Evolutionary conservation across 2,797 vertebrate species (phyloP).

Genomic region (Linurgus olivaceus): DNA sequence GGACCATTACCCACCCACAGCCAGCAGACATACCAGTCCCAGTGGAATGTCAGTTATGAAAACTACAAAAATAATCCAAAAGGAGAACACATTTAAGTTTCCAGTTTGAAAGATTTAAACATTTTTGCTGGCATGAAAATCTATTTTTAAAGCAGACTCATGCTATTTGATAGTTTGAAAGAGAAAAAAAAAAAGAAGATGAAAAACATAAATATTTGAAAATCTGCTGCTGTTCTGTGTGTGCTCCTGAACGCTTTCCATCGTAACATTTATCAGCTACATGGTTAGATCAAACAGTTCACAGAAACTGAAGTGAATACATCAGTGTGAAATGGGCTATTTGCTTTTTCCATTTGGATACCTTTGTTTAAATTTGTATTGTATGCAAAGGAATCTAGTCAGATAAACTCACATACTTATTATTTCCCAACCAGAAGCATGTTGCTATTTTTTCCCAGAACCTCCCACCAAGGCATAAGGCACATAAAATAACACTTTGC

Average conservation of each 20-base stretch:
- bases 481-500: neutral
- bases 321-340: neutral
- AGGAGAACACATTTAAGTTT: neutral
- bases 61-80: slow-evolving; percentile 16
- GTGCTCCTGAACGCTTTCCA: neutral
- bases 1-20: neutral
- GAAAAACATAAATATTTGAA: slow-evolving; percentile 64
- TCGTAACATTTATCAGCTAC: slow-evolving; percentile 36
- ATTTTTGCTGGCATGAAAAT: neutral
- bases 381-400: neutral
- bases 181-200: neutral
- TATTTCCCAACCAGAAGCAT: neutral
- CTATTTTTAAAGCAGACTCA: neutral
- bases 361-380: neutral
- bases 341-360: neutral
- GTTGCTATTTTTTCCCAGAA: neutral
- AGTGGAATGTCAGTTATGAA: slow-evolving; percentile 2
- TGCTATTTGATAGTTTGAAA: slow-evolving; percentile 7
- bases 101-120: slow-evolving; percentile 1
- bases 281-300: neutral
- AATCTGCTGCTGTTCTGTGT: neutral
- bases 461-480: neutral
- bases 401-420: neutral
- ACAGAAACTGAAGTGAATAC: neutral
- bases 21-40: neutral